Evolutionary conservation across 2,888 invertebrate species (phyloP).

Genomic region (Pyrocoelia pectoralis): DNA sequence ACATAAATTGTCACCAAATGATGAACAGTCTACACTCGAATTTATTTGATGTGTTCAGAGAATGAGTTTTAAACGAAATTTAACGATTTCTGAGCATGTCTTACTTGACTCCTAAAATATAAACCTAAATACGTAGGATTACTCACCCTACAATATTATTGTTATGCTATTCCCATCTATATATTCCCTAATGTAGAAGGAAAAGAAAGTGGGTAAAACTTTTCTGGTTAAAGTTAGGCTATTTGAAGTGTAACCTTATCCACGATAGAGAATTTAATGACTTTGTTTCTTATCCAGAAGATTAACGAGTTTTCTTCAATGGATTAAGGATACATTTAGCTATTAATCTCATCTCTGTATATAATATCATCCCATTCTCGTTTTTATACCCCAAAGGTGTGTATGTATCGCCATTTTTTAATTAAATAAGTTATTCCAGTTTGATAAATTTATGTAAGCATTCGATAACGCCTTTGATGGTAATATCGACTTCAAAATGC

Average conservation of each 20-base stretch:
- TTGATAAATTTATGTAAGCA: background rate
- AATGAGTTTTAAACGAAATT: too few species aligned
- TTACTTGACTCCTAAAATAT: background rate
- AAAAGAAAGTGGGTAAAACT: slow-evolving; percentile 46
- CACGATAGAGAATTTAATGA: slow-evolving; percentile 56
- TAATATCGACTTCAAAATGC: slow-evolving; percentile 9
- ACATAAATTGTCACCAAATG: background rate
- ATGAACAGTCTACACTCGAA: background rate
- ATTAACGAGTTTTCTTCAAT: slow-evolving; percentile 56
- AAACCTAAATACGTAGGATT: background rate
- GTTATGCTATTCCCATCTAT: slow-evolving; percentile 34
- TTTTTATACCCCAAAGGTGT: slow-evolving; percentile 11
- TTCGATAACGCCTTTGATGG: background rate
- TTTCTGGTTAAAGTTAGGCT: slow-evolving; percentile 57
- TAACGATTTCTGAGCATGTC: too few species aligned
- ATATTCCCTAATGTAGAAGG: slow-evolving; percentile 36
- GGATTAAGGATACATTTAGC: slow-evolving; percentile 52
- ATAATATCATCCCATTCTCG: slow-evolving; percentile 45
- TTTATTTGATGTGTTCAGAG: background rate
- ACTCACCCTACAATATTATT: slow-evolving; percentile 20
- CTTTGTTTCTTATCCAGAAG: slow-evolving; percentile 57
- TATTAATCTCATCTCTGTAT: slow-evolving; percentile 48
- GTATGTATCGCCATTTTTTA: background rate
- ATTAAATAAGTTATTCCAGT: too few species aligned
- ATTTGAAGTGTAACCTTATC: slow-evolving; percentile 51